Evolutionary conservation across 2,888 invertebrate genomes (phyloP), one percentile per base, ranked within the genome.

Genomic region (Mylabris sibirica): DNA sequence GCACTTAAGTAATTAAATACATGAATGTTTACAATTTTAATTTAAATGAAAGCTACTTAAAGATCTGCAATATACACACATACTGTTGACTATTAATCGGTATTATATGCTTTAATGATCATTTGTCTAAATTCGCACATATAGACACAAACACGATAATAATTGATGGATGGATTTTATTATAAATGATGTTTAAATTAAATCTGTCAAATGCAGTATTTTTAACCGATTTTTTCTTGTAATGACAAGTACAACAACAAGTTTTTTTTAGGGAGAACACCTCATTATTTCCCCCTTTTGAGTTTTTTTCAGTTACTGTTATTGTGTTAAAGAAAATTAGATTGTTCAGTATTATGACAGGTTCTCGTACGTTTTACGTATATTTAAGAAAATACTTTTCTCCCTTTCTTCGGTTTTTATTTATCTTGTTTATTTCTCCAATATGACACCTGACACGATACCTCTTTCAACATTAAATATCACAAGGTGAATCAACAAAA

Each of bases 161-260:
- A 53, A 53, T 53, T 53, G 53, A 53, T 53, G 20, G 12, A 22
- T 22, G 53, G 22, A 53, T 22, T 49, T 53, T 53, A 53, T 53
- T 53, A 53, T 22, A 53, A 53, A 57, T 57, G 8, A 24, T 57
- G 24, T 24, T 24, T 22, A 24, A 57, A 57, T 57, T 1, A 14
- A 57, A 57, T 24, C 22, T 24, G 57, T 57, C 57, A 57, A 12
- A 4, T 22, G 12, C 57, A 57, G 49, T 41, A 14, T 41, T 41
- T 41, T 14, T 6, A 30, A 30, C 30, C 30, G 30, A 30, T 1
- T 30, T 8, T 30, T 30, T 30, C 30, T 30, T 30, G 30, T 30
- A 30, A 30, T n/a, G n/a, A n/a, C n/a, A 30, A 30, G 30, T 8
- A 30, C 30, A 30, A 30, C 30, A 30, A 30, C 30, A 30, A 8